These are phyloP conservation scores for Ectropis grisescens DNA, from an alignment of 1,140 invertebrate genomes.

Conservation along the genomic window DNA sequence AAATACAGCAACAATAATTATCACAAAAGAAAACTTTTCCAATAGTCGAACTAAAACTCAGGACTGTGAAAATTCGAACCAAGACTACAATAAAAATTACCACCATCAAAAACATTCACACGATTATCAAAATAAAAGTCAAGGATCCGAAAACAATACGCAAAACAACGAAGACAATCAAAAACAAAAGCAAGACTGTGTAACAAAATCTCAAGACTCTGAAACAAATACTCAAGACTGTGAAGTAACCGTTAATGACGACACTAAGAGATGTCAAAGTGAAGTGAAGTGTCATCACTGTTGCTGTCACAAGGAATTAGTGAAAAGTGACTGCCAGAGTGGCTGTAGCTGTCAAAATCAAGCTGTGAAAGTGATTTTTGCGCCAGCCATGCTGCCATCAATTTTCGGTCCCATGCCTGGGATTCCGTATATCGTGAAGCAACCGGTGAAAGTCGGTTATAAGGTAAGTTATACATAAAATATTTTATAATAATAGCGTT, in stretches of 20 bases:
- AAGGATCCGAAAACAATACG: neutral
- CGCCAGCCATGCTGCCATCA: conserved; percentile 47
- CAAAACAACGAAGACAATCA: conserved; percentile 1
- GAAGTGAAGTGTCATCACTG: conserved; percentile 27
- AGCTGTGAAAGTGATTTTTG: conserved; percentile 47
- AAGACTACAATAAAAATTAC: neutral
- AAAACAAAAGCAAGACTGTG: conserved; percentile 10
- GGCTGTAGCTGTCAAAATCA: conserved; percentile 25
- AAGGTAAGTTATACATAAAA: conserved; percentile 36
- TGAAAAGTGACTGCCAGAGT: conserved; percentile 7
- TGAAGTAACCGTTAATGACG: too few species aligned
- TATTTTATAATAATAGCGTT: too few species aligned
- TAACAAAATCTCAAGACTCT: conserved; percentile 27
- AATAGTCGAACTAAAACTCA: neutral
- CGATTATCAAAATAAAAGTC: neutral
- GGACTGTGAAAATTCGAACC: neutral
- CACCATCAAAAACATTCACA: neutral
- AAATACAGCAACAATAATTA: neutral
- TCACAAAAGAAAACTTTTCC: too few species aligned
- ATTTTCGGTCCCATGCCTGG: conserved; percentile 33
- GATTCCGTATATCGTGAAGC: conserved; percentile 37
- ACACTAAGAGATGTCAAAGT: conserved; percentile 7
- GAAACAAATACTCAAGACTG: conserved; percentile 12
- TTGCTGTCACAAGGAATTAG: conserved; percentile 17
- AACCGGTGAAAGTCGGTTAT: conserved; percentile 14